Base-by-base conservation (phyloP, 2,888 invertebrate genomes). In the Meiosimyza decipiens region DNA sequence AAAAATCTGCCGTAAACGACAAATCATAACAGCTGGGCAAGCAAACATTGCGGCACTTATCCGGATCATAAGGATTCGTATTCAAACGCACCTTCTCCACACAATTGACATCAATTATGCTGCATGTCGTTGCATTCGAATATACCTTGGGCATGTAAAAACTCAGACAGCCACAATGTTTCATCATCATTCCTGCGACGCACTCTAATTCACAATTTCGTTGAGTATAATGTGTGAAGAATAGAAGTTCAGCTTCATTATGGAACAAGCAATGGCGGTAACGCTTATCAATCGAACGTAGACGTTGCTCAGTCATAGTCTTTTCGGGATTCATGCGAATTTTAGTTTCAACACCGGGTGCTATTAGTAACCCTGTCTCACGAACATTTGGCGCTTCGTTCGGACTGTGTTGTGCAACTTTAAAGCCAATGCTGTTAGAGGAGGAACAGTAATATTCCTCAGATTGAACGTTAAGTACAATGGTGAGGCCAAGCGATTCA, bases 381-480 rank as follows among this genome's bases (percentile, higher is more conserved):
- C 80, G 80, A 6, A 85, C 79, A 76, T 83, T 83, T 0, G 84
- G 84, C 52, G 80, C 80, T 40, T 85, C 85, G n/a, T 82, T 83
- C 22, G 85, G 85, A 69, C 82, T 82, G 73, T 85, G 85, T 11
- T 85, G 73, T 0, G 83, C 79, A 7, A 85, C 71, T 78, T 86
- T 86, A 65, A 87, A 85, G 5, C 87, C 87, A 15, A 83, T 77
- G 74, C 85, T 93, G 79, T 90, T 91, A 6, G 93, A 92, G 0
- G 94, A 93, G 2, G 94, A 93, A 82, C 95, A 95, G 83, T 91
- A 94, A 82, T 95, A 95, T 80, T 93, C 92, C 1, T 90, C 89
- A 4, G 92, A 80, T 76, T 92, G 90, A 0, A 92, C 92, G 81
- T 95, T 92, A 59, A 94, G 86, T 0, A 92, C 89, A 15, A 95